These are phyloP conservation scores for Glossophaga mutica DNA, from an alignment of 2,797 vertebrate genomes.

Conservation along the genomic window DNA sequence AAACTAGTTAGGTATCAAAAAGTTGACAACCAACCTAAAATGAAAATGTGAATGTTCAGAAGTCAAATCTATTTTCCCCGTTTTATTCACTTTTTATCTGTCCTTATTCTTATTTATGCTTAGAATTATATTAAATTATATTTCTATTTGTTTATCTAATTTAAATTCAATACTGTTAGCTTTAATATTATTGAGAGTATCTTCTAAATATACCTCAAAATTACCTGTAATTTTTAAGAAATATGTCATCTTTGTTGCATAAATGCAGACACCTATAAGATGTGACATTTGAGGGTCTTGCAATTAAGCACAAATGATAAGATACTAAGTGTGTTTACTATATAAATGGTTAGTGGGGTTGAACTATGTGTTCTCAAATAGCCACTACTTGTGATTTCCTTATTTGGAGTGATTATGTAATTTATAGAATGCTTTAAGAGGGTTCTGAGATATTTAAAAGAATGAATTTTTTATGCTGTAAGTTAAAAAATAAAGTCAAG, in stretches of 20 bases:
- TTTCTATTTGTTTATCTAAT: slow-evolving; percentile 32
- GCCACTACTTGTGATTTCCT: not conserved
- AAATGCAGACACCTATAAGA: not conserved
- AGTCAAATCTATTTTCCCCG: not conserved
- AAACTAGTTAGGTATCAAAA: not conserved
- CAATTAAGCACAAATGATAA: slow-evolving; percentile 13
- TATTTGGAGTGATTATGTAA: slow-evolving; percentile 15
- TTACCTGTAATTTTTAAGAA: not conserved
- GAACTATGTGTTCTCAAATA: not conserved
- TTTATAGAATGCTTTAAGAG: not conserved
- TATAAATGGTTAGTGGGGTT: not conserved
- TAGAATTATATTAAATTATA: not conserved
- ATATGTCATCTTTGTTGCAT: not conserved
- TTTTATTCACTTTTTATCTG: slow-evolving; percentile 23
- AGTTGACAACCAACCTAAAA: not conserved
- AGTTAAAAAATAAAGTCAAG: slow-evolving; percentile 41
- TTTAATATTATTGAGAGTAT: not conserved
- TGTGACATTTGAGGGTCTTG: not conserved
- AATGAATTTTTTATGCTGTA: slow-evolving; percentile 6
- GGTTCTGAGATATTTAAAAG: slow-evolving; percentile 1
- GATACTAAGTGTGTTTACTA: not conserved
- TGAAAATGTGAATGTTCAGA: slow-evolving; percentile 40
- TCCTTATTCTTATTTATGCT: not conserved
- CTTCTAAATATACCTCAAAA: slow-evolving; percentile 36
- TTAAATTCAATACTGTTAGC: slow-evolving; percentile 8